A percentile compares a stretch with the other conserved stretches of the same genome.
These are phyloP conservation scores for Helicoverpa zea DNA, from an alignment of 1,140 invertebrate genomes.

Conservation along the genomic window DNA sequence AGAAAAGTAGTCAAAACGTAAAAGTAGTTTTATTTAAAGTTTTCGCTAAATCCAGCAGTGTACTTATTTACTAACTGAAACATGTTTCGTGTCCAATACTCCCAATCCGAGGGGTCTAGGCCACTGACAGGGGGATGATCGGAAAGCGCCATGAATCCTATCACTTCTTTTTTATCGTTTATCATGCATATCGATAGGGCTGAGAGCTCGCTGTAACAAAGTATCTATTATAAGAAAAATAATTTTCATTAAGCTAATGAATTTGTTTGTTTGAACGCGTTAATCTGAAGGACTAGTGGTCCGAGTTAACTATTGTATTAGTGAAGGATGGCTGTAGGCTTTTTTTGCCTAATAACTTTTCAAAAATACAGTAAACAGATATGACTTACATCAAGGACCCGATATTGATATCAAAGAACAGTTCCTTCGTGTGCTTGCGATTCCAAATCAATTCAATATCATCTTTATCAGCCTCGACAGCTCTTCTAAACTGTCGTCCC, in stretches of 20 bases:
- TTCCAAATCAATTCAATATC: slow-evolving; percentile 69
- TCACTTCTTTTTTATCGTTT: slow-evolving; percentile 77
- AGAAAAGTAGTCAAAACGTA: too few species aligned
- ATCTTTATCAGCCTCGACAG: slow-evolving; percentile 73
- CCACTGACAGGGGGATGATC: slow-evolving; percentile 86
- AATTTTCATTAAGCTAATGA: too few species aligned
- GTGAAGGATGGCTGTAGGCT: too few species aligned
- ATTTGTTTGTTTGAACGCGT: too few species aligned
- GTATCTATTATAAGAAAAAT: neutral
- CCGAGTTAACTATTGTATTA: too few species aligned
- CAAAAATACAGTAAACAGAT: neutral
- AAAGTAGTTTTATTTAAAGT: too few species aligned
- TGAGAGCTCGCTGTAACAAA: slow-evolving; percentile 79
- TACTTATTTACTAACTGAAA: slow-evolving; percentile 79
- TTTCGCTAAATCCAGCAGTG: too few species aligned
- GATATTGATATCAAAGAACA: slow-evolving; percentile 71
- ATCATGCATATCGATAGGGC: slow-evolving; percentile 79
- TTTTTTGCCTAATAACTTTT: too few species aligned
- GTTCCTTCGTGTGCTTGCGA: slow-evolving; percentile 53
- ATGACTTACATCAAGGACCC: slow-evolving; percentile 75
- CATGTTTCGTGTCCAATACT: slow-evolving; percentile 84
- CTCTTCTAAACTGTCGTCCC: slow-evolving; percentile 76
- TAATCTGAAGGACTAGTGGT: too few species aligned
- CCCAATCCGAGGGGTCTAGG: slow-evolving; percentile 84
- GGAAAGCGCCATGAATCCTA: slow-evolving; percentile 83